Percentiles rank a stretch among this genome's conserved stretches.
These are phyloP conservation scores for Tryphoninae sp. DNA, from an alignment of 2,888 invertebrate genomes.

Conservation along the genomic window DNA sequence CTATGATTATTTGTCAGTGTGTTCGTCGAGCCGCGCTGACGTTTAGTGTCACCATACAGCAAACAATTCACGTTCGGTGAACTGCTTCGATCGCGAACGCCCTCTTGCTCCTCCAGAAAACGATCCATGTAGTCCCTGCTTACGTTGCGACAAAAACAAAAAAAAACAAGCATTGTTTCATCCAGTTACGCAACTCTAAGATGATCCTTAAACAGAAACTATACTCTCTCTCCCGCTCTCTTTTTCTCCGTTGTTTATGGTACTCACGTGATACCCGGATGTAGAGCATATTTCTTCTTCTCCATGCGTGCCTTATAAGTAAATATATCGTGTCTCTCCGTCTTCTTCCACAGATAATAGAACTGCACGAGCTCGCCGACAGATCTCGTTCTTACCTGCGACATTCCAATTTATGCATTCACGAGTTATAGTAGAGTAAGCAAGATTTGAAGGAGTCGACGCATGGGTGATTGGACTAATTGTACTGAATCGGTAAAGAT, in stretches of 20 bases:
- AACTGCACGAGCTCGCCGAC: conserved; percentile 99
- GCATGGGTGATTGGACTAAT: no score
- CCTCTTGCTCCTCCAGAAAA: conserved; percentile 93
- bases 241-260: conserved; percentile 70
- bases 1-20: conserved; percentile 69
- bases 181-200: conserved; percentile 53
- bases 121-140: conserved; percentile 94
- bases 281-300: conserved; percentile 95
- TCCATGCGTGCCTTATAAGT: conserved; percentile 94
- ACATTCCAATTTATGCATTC: conserved; percentile 57
- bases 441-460: no score
- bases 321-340: conserved; percentile 96
- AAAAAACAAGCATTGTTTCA: conserved; percentile 57
- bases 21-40: conserved; percentile 74
- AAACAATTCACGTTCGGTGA: conserved; percentile 86
- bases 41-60: conserved; percentile 77
- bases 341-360: conserved; percentile 99
- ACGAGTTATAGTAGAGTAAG: neutral
- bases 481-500: no score
- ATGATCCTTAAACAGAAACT: neutral
- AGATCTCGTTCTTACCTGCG: conserved; percentile 92
- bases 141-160: conserved; percentile 66
- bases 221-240: neutral
- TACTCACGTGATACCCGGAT: conserved; percentile 92
- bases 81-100: conserved; percentile 86